Base-by-base conservation (phyloP, 2,888 invertebrate species). In the Pardosa pseudoannulata region DNA sequence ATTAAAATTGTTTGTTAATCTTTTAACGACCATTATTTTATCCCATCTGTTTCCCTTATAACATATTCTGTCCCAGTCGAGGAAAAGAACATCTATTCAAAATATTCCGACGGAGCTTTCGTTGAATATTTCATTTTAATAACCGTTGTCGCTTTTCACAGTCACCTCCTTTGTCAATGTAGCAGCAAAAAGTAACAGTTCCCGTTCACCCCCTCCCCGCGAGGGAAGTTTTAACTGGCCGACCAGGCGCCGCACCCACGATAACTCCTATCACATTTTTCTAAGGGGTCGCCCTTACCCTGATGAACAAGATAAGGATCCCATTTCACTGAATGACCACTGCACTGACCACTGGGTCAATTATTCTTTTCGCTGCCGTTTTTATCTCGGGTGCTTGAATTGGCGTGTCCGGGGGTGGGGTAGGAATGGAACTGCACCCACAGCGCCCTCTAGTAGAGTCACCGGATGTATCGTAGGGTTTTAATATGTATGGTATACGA, bases 401-500 rank as follows among this genome's bases (percentile, higher is more conserved):
- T 76, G 67, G n/a, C n/a, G n/a, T n/a, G n/a, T n/a, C n/a, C n/a
- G n/a, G n/a, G n/a, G n/a, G n/a, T n/a, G n/a, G n/a, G n/a, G n/a
- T n/a, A n/a, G n/a, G n/a, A 29, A 28, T 16, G 23, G 36, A 74
- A 73, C 16, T 9, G 19, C 31, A 62, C 64, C 29, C n/a, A 56
- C 65, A 71, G 65, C 73, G 73, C 72, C 73, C 7, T 27, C 79
- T 80, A 31, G 29, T 23, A 67, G 46, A 28, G 23, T 39, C 32
- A 19, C 3, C 16, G 13, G 13, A 7, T 13, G 72, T 31, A 65
- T 46, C 23, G 19, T n/a, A n/a, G 56, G 65, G 28, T 68, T 83
- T 78, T 83, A 83, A 78, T 83, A 83, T 78, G 83, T 73, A 83
- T 78, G 72, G 23, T 62, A 67, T 72, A 78, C 70, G 32, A 65